A percentile compares a stretch with the other conserved stretches of the same genome.
Evolutionary conservation across 1,140 invertebrate genomes (phyloP).

Genomic region (Sminthurinus signatus): DNA sequence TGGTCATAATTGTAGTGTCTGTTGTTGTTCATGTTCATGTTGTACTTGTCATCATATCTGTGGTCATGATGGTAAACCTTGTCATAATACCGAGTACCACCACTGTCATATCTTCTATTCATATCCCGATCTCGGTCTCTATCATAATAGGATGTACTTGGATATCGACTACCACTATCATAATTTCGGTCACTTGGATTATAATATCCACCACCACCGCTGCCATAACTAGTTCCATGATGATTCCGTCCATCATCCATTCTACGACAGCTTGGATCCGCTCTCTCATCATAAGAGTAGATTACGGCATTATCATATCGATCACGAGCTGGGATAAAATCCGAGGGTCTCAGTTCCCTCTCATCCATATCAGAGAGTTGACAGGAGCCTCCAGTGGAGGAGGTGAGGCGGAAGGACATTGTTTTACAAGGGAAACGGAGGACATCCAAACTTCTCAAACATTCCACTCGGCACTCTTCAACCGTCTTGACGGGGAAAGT

Average conservation of each 20-base stretch:
- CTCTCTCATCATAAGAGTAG: slow-evolving; percentile 27
- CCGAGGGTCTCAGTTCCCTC: slow-evolving; percentile 11
- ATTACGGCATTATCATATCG: slow-evolving; percentile 30
- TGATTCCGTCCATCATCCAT: slow-evolving; percentile 6
- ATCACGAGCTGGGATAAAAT: slow-evolving; percentile 31
- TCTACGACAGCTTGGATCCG: slow-evolving; percentile 19
- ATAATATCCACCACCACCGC: neutral
- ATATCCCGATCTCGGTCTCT: neutral
- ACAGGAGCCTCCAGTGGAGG: slow-evolving; percentile 33
- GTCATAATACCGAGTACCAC: slow-evolving; percentile 2
- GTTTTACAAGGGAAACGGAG: slow-evolving; percentile 32
- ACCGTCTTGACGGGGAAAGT: slow-evolving; percentile 38
- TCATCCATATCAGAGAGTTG: slow-evolving; percentile 31
- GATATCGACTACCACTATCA: neutral
- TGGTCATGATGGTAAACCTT: neutral
- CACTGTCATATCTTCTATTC: neutral
- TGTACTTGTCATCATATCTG: neutral
- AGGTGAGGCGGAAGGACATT: slow-evolving; percentile 36
- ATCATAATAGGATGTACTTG: neutral
- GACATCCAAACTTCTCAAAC: slow-evolving; percentile 33
- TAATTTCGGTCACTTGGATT: neutral
- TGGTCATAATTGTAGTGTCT: neutral
- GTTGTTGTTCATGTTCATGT: too few relatives aligned
- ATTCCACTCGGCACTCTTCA: slow-evolving; percentile 39
- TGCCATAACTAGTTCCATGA: neutral